Evolutionary conservation across 2,888 invertebrate genomes (phyloP), one percentile per base, ranked within the genome.

Genomic region (Lepas anatifera): DNA sequence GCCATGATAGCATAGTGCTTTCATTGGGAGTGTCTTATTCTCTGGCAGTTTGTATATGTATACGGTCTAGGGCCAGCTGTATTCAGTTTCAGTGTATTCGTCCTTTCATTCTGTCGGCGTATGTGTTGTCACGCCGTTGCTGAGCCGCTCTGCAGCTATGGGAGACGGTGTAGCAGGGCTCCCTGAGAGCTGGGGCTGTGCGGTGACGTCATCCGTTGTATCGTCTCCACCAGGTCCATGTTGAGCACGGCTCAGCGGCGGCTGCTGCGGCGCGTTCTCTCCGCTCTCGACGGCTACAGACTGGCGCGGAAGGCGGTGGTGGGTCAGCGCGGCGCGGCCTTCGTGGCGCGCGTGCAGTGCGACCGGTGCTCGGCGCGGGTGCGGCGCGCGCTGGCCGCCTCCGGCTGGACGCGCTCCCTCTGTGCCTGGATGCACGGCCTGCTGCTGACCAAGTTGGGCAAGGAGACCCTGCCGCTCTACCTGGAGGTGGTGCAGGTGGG

Each of bases 351-450:
- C 35, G 58, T 58, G 58, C 35, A 32, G 13, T 32, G 32, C 32
- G 58, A 58, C 35, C 58, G 58, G 8, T 58, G 58, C 0, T 79
- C 81, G 7, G 77, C 78, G 66, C 75, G 80, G 71, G 74, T 90
- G 74, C 82, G 90, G 46, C 85, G 86, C 74, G 81, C 87, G n/a
- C 80, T 91, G 73, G 86, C 88, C 0, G 83, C 85, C 6, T 83
- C 88, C 16, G 82, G 84, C n/a, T 92, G 90, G 90, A 89, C 91
- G 75, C 78, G 84, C 35, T 85, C 86, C 74, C 79, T 88, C 35
- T 84, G 86, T 0, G 89, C 90, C 74, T 92, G 92, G 92, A 78
- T 92, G 43, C 91, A 92, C 78, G 81, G 84, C 58, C 78, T 88
- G 16, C 78, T 92, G 11, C 83, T 90, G 74, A 89, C 90, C 73